Evolutionary conservation across 2,888 invertebrate species (phyloP).

Genomic region (Cantharis flavilabris): DNA sequence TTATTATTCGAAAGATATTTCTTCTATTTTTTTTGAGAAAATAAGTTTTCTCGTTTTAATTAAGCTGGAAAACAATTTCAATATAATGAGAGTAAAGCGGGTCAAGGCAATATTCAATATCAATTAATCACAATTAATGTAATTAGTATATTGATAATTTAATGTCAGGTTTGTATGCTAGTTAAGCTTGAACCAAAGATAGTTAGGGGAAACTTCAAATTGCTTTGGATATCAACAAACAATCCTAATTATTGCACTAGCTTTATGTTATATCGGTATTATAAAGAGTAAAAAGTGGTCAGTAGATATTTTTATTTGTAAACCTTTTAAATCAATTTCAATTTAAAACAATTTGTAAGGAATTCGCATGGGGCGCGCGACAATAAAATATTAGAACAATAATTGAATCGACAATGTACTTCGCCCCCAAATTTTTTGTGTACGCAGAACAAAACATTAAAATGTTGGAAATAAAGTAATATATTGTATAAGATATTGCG

Average conservation of each 20-base stretch:
- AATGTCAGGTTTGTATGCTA: background rate
- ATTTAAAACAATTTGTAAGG: too few species aligned
- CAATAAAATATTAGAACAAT: too few species aligned
- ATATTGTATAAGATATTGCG: background rate
- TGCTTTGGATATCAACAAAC: background rate
- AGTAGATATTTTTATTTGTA: too few species aligned
- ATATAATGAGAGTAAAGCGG: too few species aligned
- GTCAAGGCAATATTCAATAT: background rate
- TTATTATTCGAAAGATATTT: too few species aligned
- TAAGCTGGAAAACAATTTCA: too few species aligned
- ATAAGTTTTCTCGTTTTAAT: too few species aligned
- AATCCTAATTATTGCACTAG: background rate
- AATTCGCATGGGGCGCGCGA: too few species aligned
- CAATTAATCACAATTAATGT: background rate
- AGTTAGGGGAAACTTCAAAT: background rate
- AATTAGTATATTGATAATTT: background rate
- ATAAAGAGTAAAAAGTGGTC: background rate
- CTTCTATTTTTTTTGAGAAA: too few species aligned
- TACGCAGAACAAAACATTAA: background rate
- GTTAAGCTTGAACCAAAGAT: background rate
- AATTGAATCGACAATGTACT: too few species aligned
- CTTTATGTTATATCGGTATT: background rate
- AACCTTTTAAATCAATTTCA: too few species aligned
- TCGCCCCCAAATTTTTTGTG: background rate
- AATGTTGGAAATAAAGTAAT: background rate